These are phyloP conservation scores for Atta cephalotes DNA, from an alignment of 1,140 invertebrate genomes.

Conservation along the genomic window DNA sequence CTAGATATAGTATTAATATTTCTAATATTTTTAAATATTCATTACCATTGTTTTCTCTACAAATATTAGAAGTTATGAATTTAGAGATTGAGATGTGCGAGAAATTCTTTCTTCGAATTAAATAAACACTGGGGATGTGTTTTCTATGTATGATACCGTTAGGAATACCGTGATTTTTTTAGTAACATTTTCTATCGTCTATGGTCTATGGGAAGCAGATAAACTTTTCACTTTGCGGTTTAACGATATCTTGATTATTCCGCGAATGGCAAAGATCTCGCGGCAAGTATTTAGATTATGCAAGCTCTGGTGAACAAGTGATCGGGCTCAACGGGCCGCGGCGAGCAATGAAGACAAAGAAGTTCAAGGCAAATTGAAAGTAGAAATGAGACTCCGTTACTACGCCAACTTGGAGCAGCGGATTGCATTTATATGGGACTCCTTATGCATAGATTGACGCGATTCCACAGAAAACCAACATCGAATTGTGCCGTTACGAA, in stretches of 20 bases:
- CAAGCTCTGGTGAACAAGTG: constrained; percentile 51
- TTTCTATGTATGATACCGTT: neutral
- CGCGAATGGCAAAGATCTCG: constrained; percentile 38
- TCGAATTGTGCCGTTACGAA: neutral
- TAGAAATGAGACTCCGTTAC: constrained; percentile 69
- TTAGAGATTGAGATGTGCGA: neutral
- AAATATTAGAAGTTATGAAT: neutral
- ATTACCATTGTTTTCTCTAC: neutral
- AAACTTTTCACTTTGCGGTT: constrained; percentile 45
- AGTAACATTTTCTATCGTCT: constrained; percentile 27
- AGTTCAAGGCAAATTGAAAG: constrained; percentile 70
- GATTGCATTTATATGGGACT: constrained; percentile 33
- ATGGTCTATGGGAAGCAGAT: constrained; percentile 35
- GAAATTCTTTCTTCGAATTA: neutral
- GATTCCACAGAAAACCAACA: constrained; percentile 38
- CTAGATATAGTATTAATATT: no score
- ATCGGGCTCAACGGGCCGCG: constrained; percentile 45
- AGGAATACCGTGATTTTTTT: constrained; percentile 11
- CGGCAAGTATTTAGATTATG: constrained; percentile 54
- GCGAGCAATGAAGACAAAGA: constrained; percentile 63
- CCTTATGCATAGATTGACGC: neutral
- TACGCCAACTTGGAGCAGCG: neutral
- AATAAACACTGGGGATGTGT: neutral
- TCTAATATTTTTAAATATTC: neutral
- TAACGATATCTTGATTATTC: constrained; percentile 51